These are phyloP conservation scores for Cryptosula pallasiana DNA, from an alignment of 2,888 invertebrate genomes.

Conservation along the genomic window DNA sequence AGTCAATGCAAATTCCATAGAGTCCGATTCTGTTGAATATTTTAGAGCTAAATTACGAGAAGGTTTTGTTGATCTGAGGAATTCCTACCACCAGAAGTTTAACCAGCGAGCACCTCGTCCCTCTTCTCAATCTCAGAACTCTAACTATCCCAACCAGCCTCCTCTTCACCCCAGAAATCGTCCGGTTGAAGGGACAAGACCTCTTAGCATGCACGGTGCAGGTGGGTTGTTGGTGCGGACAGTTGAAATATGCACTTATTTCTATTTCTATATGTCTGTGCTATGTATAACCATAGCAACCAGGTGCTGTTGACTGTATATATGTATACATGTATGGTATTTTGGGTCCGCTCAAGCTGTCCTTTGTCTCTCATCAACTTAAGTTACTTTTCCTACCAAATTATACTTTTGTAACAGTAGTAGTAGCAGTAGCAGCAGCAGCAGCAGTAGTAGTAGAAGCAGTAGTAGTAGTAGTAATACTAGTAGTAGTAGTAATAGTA, in stretches of 20 bases:
- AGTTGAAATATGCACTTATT: neutral
- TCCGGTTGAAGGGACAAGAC: neutral
- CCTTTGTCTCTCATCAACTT: too few species aligned
- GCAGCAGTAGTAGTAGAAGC: too few species aligned
- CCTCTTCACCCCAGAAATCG: neutral
- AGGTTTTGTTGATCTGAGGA: conserved; percentile 32
- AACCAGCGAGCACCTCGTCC: neutral
- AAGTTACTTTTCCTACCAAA: too few species aligned
- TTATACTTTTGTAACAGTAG: too few species aligned
- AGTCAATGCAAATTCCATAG: too few species aligned
- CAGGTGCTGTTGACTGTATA: too few species aligned
- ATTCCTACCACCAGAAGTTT: conserved; percentile 29
- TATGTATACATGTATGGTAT: too few species aligned
- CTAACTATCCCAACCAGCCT: neutral
- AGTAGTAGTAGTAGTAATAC: too few species aligned
- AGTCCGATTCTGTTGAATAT: too few species aligned
- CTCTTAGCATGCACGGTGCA: conserved; percentile 11
- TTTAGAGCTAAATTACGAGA: conserved; percentile 31
- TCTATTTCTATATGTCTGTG: neutral
- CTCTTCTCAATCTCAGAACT: neutral
- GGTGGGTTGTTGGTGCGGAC: neutral
- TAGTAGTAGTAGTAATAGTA: too few species aligned
- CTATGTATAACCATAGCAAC: neutral
- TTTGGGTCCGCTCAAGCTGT: too few species aligned
- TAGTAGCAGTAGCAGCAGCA: too few species aligned